Evolutionary conservation across 2,113 vertebrate species (phyloP).

Genomic region (Vireo altiloquus): DNA sequence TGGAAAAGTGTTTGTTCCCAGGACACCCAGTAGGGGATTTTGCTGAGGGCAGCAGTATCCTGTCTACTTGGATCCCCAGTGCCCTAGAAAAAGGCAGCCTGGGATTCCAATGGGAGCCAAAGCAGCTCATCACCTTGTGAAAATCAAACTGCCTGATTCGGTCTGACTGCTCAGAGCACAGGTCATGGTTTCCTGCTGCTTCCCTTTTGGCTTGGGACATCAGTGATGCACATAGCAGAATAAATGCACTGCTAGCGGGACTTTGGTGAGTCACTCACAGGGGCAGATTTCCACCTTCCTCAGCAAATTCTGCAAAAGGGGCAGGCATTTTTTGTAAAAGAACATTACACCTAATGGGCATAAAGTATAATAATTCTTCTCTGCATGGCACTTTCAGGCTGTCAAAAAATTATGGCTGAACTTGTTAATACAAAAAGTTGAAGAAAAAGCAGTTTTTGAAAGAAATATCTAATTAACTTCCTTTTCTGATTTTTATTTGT

Average conservation of each 20-base stretch:
- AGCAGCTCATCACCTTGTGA: background rate
- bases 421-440: background rate
- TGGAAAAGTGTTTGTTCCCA: rapidly evolving
- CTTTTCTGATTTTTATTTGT: slow-evolving; percentile 15
- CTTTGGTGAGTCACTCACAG: background rate
- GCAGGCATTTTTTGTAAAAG: background rate
- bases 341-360: background rate
- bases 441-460: background rate
- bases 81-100: background rate
- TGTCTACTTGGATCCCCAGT: background rate
- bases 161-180: slow-evolving; percentile 16
- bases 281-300: background rate
- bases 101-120: background rate
- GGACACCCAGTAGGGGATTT: rapidly evolving
- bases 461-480: background rate
- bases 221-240: background rate
- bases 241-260: background rate
- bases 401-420: background rate
- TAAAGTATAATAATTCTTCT: background rate
- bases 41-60: background rate
- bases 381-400: background rate
- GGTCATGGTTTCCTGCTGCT: background rate
- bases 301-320: background rate
- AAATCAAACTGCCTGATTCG: background rate
- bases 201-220: background rate